Evolutionary conservation across 2,113 vertebrate genomes (phyloP).

Genomic region (Rhinoderma darwinii): DNA sequence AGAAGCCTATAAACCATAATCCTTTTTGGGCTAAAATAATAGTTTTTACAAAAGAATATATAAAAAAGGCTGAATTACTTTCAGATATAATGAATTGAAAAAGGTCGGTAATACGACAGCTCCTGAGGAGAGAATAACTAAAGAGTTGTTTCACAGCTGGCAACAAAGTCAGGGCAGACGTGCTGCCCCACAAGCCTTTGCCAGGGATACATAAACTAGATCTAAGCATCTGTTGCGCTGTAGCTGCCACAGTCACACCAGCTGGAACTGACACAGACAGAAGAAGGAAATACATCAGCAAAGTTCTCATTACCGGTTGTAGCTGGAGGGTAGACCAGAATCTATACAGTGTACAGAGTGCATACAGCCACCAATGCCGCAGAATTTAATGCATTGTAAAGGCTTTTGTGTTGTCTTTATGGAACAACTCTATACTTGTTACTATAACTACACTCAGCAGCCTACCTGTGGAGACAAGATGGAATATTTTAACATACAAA

Average conservation of each 20-base stretch:
- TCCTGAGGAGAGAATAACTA: slow-evolving; percentile 62
- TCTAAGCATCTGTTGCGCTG: slow-evolving; percentile 63
- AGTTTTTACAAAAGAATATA: not conserved
- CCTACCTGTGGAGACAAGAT: slow-evolving; percentile 22
- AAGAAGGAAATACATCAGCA: not conserved
- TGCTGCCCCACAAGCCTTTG: slow-evolving; percentile 61
- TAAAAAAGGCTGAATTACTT: not conserved
- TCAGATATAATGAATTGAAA: slow-evolving; percentile 44
- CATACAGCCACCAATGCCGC: not conserved
- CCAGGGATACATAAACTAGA: slow-evolving; percentile 62
- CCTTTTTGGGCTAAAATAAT: not conserved
- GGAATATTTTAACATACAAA: slow-evolving; percentile 44
- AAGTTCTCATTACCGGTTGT: slow-evolving; percentile 31
- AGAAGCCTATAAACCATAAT: not conserved
- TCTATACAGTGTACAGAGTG: not conserved
- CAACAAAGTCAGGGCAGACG: slow-evolving; percentile 51
- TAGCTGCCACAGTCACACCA: slow-evolving; percentile 66
- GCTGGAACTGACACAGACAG: slow-evolving; percentile 59
- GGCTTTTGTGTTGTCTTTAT: not conserved
- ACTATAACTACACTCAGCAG: slow-evolving; percentile 36
- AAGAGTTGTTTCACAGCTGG: slow-evolving; percentile 59
- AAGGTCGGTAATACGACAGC: slow-evolving; percentile 37
- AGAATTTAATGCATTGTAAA: not conserved
- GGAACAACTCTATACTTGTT: slow-evolving; percentile 17
- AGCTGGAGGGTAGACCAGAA: slow-evolving; percentile 18